Conservation (phyloP, 2,888 invertebrate genomes). For the Scaptomyza parva region DNA sequence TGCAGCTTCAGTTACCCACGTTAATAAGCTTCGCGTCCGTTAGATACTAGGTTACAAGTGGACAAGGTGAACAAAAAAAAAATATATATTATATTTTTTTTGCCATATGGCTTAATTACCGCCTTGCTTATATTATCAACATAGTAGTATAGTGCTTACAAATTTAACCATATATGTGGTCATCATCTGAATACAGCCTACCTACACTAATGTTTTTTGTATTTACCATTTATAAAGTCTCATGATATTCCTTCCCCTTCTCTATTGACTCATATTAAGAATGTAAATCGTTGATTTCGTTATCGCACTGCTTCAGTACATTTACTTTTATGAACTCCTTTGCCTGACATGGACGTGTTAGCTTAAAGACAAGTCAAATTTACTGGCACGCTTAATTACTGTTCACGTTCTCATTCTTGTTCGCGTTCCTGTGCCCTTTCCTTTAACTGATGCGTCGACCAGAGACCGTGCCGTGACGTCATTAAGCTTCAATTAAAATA, state of each 20-base stretch:
- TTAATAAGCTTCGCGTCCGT: background rate
- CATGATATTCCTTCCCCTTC: background rate
- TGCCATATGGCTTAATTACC: background rate
- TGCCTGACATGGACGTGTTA: constrained; percentile 57
- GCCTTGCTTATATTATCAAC: background rate
- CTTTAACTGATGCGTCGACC: constrained; percentile 20
- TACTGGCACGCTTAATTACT: constrained; percentile 71
- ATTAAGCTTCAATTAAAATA: constrained; percentile 80
- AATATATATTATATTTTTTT: background rate
- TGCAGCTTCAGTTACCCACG: constrained; percentile 17
- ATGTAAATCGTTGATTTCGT: constrained; percentile 6
- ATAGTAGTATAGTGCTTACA: background rate
- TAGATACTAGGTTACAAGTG: constrained; percentile 2
- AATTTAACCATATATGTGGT: background rate
- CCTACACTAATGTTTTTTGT: background rate
- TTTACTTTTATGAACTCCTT: constrained; percentile 71
- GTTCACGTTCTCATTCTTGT: constrained; percentile 28
- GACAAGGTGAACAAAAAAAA: background rate
- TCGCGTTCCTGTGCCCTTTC: constrained; percentile 16
- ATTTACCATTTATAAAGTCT: background rate
- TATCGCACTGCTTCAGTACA: constrained; percentile 23
- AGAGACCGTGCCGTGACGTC: constrained; percentile 62
- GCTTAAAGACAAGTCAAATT: constrained; percentile 58
- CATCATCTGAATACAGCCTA: background rate
- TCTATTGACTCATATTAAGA: constrained; percentile 11